Base-by-base conservation (phyloP, 2,888 invertebrate species). In the Megaustenia siamemsis region DNA sequence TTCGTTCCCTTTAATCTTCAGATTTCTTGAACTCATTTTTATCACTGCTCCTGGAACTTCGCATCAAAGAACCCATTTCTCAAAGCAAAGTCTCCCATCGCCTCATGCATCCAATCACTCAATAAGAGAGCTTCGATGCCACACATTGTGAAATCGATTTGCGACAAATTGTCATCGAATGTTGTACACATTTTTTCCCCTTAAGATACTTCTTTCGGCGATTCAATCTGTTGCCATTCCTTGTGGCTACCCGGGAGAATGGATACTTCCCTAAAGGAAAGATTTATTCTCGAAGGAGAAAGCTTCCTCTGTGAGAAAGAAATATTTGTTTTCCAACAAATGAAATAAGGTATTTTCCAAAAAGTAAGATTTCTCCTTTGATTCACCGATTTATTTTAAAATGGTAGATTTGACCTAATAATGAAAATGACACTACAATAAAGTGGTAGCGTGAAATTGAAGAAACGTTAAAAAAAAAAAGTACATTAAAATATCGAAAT, bases 131-230 rank as follows among this genome's bases (percentile, higher is more conserved):
- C 71, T 71, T n/a, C 28, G 71, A 71, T 71, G 24, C 45, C n/a
- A 45, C n/a, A 45, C 45, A 45, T 45, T 71, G 43, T 71, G 45
- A 12, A 43, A 71, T 71, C 71, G 71, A 71, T 71, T 45, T 71
- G 71, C 45, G 12, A 71, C 71, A 71, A 71, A 71, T 45, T 45
- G 71, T 71, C 71, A 45, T 71, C 45, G 43, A 71, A 71, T 71
- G n/a, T 45, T 45, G 43, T 45, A 43, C n/a, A 15, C 45, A 24
- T 71, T 71, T 43, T 28, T 24, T 45, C 24, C 40, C 40, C 21
- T 40, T 21, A 40, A 15, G 68, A 40, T 40, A n/a, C 71, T 71
- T 45, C 71, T 28, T 71, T 45, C 45, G 28, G 71, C 1, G 15
- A 2, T 71, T n/a, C 71, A 45, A 71, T 71, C 71, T 71, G 43